Evolutionary conservation across 2,113 vertebrate genomes (phyloP).

Genomic region (Falcunculus frontatus): DNA sequence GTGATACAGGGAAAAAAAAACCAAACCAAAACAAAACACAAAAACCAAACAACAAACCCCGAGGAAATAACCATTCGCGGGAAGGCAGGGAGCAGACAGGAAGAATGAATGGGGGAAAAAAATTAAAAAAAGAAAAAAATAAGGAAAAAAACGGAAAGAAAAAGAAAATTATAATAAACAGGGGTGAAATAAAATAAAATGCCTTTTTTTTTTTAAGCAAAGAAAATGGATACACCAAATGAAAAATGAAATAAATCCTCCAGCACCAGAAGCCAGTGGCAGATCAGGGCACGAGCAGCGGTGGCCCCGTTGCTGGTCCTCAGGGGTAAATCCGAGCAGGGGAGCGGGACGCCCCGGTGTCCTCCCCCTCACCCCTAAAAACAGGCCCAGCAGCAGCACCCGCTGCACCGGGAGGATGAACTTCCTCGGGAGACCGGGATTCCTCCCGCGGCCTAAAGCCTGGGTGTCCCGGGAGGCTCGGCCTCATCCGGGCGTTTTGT

Average conservation of each 20-base stretch:
- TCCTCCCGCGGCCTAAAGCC: constrained; percentile 1
- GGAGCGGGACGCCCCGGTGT: not conserved
- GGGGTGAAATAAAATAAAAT: not conserved
- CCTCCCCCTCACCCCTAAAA: not conserved
- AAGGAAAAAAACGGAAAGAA: not conserved
- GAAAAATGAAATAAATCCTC: not conserved
- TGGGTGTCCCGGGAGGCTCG: not conserved
- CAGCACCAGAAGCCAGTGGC: not conserved
- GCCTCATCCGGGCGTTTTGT: not conserved
- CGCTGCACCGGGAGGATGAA: not conserved
- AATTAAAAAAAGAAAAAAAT: too few species aligned
- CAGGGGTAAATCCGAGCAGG: not conserved
- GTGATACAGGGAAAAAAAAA: not conserved
- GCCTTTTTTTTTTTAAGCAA: accelerated
- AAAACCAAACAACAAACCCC: not conserved
- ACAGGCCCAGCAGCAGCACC: not conserved
- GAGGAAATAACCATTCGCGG: not conserved
- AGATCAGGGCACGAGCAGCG: not conserved
- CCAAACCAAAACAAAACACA: not conserved
- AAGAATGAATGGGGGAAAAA: not conserved
- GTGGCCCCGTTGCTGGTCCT: not conserved
- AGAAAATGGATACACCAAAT: not conserved
- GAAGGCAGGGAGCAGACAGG: not conserved
- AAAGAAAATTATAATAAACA: not conserved
- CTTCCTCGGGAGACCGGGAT: not conserved